Base-by-base conservation (phyloP, 2,888 invertebrate species). In the Drosophila rubida region DNA sequence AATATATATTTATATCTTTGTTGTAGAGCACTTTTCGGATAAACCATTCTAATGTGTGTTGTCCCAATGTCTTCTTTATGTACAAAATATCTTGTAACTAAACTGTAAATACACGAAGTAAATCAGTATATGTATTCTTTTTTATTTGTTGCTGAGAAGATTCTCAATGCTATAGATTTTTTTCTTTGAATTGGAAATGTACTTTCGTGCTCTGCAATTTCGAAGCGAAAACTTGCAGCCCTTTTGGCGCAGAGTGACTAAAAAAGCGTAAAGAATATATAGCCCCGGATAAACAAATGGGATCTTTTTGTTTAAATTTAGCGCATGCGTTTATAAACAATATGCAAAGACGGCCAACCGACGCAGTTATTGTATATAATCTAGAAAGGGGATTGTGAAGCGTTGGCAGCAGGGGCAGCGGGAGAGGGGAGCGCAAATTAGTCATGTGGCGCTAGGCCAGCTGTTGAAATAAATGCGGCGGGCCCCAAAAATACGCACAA, bases 241-340 rank as follows among this genome's bases (percentile, higher is more conserved):
- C 27, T 41, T 54, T 46, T 39, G 44, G 7, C 45, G n/a, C 1
- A 22, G 35, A 63, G 39, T 71, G 62, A 57, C 39, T 37, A 25
- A 49, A 41, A 41, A 48, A 30, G 37, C 35, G 45, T 62, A 23
- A 53, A 44, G 25, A 53, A 57, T 63, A 42, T 46, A 46, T 32
- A 8, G 30, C 11, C 11, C 8, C 19, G n/a, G 19, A 64, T 80
- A 67, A 71, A 68, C 65, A 70, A 75, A 81, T 84, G 59, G 39
- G 60, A 39, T 50, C n/a, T 23, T 58, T 71, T 87, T 78, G 85
- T 82, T 82, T 82, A 84, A 82, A 71, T 84, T 69, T 85, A 85
- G 87, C 87, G 58, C 67, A 79, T 81, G 76, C 73, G 76, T 67
- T 87, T 82, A 79, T 87, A 70, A 85, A 78, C 78, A 82, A 87